Evolutionary conservation across 2,113 vertebrate species (phyloP), one percentile per base, ranked within the genome.

Genomic region (Spizaetus ornatus): DNA sequence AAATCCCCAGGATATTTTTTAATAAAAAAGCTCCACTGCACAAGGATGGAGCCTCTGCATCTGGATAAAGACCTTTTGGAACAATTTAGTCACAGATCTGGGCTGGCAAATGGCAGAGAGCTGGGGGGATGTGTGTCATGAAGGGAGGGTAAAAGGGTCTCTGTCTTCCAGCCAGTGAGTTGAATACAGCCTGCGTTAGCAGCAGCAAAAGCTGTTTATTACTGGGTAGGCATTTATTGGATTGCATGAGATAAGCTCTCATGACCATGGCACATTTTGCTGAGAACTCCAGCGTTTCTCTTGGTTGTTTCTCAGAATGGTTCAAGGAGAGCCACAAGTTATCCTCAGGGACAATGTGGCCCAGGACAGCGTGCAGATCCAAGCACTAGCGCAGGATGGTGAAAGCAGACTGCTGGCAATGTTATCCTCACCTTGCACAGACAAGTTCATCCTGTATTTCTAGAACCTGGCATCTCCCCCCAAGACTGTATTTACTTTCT

Each of bases 401-500:
- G 90, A 50, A 65, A 81, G 48, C 86, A 77, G 72, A 21, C 59
- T 29, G 66, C 55, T 89, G 72, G 55, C 87, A 84, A 1, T 1
- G 71, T 21, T 59, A 2, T 9, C 66, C 76, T 76, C 4, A 2
- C 47, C 1, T 43, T 73, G 78, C 66, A 85, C n/a, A 82, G 56
- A 42, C 48, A 26, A 29, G 86, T 86, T 85, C 7, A 71, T 82
- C 91, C 69, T 47, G 56, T 23, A 16, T 55, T 96, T 91, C 94
- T 80, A 66, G n/a, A 85, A 34, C 47, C 31, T 40, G 56, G 47
- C 43, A 42, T 70, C 66, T 80, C 26, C 66, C 45, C 38, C 12
- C n/a, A 58, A 63, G 25, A 10, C 58, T 42, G 27, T 3, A 9
- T 20, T 87, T 17, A 2, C 23, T 61, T 55, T 80, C 43, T 53